These are phyloP conservation scores for Pinctada fucata DNA, from an alignment of 2,888 invertebrate genomes.

Conservation along the genomic window DNA sequence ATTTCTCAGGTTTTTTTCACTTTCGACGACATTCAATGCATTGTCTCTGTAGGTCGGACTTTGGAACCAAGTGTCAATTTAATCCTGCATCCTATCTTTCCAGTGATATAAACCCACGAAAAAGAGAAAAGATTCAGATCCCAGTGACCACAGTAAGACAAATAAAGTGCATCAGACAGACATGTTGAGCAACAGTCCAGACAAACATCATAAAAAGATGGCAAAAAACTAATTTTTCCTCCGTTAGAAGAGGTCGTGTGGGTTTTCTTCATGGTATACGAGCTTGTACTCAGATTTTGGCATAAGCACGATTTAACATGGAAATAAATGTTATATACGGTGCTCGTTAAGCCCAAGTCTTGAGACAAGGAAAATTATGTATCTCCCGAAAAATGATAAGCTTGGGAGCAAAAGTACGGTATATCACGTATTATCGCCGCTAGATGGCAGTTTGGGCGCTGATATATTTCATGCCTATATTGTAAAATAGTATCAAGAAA, in stretches of 20 bases:
- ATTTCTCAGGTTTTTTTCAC: no score
- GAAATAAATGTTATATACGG: constrained; percentile 22
- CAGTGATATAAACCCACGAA: no score
- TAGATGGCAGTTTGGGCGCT: not conserved
- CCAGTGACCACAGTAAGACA: no score
- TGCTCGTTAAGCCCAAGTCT: constrained; percentile 11
- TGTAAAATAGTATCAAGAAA: constrained; percentile 2
- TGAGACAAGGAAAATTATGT: constrained; percentile 20
- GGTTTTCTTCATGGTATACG: not conserved
- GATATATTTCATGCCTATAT: constrained; percentile 1
- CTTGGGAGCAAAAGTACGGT: not conserved
- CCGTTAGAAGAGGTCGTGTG: not conserved
- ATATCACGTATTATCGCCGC: constrained; percentile 11
- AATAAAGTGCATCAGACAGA: no score
- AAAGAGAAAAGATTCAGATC: no score
- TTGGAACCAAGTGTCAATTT: no score
- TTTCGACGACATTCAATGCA: no score
- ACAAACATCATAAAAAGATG: no score
- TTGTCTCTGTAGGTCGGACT: no score
- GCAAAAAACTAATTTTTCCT: no score
- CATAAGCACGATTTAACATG: constrained; percentile 23
- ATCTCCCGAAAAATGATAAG: constrained; percentile 14
- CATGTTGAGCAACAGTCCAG: no score
- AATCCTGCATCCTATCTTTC: no score
- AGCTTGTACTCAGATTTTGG: not conserved